Evolutionary conservation across 2,113 vertebrate genomes (phyloP).

Genomic region (Trematomus loennbergii): DNA sequence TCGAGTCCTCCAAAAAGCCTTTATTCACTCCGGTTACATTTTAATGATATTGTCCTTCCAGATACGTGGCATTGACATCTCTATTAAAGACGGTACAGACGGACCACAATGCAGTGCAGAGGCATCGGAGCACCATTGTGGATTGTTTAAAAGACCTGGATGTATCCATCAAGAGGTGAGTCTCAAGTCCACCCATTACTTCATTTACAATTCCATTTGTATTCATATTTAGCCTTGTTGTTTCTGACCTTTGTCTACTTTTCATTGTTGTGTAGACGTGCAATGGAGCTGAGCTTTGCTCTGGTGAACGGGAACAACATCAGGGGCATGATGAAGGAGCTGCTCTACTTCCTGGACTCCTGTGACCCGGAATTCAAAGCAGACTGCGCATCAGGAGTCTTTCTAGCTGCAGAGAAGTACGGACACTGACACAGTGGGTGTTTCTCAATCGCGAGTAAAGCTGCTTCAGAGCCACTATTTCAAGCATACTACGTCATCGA

Average conservation of each 20-base stretch:
- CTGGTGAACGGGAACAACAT: conserved; percentile 99
- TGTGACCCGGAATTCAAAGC: conserved; percentile 99
- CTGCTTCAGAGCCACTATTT: too few species aligned
- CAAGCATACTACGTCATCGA: too few species aligned
- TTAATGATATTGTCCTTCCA: conserved; percentile 62
- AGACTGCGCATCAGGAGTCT: conserved; percentile 98
- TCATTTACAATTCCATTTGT: background rate
- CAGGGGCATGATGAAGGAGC: conserved; percentile 99
- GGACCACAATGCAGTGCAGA: conserved; percentile 98
- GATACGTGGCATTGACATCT: conserved; percentile 98
- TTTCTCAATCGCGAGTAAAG: too few species aligned
- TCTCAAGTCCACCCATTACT: background rate
- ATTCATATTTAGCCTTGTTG: background rate
- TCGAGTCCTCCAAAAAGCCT: background rate
- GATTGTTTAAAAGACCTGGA: conserved; percentile 99
- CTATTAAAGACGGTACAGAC: conserved; percentile 99
- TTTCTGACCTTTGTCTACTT: conserved; percentile 16
- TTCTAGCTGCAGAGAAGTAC: conserved; percentile 99
- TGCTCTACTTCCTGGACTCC: conserved; percentile 98
- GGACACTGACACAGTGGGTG: conserved; percentile 26
- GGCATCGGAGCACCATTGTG: conserved; percentile 98
- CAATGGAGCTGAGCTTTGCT: conserved; percentile 99
- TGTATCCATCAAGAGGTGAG: conserved; percentile 97
- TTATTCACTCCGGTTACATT: background rate
- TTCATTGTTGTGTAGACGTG: conserved; percentile 85